These are phyloP conservation scores for Ailurus styani DNA, from an alignment of 2,113 vertebrate species.

Conservation along the genomic window DNA sequence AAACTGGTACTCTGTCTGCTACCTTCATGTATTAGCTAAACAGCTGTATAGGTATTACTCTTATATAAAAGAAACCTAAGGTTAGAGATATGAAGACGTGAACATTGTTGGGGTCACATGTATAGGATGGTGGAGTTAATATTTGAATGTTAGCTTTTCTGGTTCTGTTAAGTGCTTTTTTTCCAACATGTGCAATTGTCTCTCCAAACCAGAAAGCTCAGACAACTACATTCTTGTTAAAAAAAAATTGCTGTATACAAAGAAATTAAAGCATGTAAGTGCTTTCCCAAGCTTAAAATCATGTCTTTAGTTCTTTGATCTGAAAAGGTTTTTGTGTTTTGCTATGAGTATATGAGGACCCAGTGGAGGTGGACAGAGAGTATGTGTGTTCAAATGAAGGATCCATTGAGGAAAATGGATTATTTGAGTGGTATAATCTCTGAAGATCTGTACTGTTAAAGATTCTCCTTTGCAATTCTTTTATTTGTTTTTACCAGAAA, in stretches of 20 bases:
- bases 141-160: not conserved
- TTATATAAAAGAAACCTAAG: not conserved
- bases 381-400: not conserved
- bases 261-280: not conserved
- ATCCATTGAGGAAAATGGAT: not conserved
- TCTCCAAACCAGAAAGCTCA: not conserved
- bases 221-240: not conserved
- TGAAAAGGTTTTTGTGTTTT: constrained; percentile 22
- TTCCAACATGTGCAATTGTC: not conserved
- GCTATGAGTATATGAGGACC: not conserved
- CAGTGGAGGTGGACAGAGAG: not conserved
- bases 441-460: constrained; percentile 17
- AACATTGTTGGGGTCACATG: not conserved
- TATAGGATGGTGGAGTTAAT: not conserved
- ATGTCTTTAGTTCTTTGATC: not conserved
- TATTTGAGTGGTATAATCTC: not conserved
- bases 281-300: not conserved
- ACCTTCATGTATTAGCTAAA: not conserved
- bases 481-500: not conserved
- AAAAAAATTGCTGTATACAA: not conserved
- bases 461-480: not conserved
- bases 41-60: not conserved
- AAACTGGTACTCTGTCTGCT: not conserved
- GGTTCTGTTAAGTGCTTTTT: not conserved
- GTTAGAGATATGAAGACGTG: not conserved